Conservation (phyloP, 2,113 vertebrate genomes). For the Trachemys scripta region DNA sequence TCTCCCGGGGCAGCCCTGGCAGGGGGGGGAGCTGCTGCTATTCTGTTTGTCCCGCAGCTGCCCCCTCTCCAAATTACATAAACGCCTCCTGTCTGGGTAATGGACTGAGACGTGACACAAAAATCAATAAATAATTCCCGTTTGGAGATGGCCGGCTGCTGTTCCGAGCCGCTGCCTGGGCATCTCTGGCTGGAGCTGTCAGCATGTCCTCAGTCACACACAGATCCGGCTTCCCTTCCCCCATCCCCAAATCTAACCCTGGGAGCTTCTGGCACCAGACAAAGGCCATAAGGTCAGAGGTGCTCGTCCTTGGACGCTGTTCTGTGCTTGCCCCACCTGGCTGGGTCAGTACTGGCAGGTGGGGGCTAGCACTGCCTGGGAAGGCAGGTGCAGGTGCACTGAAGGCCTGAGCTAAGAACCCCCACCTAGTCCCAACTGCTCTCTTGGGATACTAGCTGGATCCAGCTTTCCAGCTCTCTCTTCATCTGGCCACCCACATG, state of each 20-base stretch:
- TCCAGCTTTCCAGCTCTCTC: neutral
- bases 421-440: too few species aligned
- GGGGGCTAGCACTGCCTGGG: neutral
- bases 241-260: neutral
- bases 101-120: constrained; percentile 49
- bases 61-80: constrained; percentile 42
- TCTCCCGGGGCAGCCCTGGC: neutral
- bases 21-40: neutral
- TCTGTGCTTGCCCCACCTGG: neutral
- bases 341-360: neutral
- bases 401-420: neutral
- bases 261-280: neutral
- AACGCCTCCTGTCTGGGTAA: constrained; percentile 57
- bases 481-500: neutral
- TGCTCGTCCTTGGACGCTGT: neutral
- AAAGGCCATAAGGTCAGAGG: neutral
- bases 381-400: too few species aligned
- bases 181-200: neutral
- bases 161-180: neutral
- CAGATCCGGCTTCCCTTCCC: neutral
- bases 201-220: neutral
- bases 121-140: constrained; percentile 63
- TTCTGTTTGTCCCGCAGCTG: neutral
- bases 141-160: constrained; percentile 23
- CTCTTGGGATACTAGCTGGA: neutral